phyloP scores from a whole-genome alignment of 2,888 invertebrate species.

The Drosophila paracracens region DNA sequence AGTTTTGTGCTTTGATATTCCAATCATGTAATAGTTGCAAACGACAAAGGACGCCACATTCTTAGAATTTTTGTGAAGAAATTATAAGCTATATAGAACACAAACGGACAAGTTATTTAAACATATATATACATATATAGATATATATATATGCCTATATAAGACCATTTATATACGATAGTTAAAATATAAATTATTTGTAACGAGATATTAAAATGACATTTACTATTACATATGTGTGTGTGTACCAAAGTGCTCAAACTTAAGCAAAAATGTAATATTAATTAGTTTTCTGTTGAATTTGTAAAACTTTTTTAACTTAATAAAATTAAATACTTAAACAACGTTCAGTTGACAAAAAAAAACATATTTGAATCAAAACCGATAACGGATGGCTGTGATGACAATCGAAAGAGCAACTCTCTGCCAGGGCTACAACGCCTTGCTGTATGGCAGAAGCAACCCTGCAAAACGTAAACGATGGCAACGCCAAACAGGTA shows the following conservation, averaged over 20 bases:
- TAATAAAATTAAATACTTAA: conserved; percentile 63
- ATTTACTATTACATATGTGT: conserved; percentile 61
- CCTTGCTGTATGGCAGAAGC: neutral
- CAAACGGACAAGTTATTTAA: conserved; percentile 64
- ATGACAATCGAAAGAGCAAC: conserved; percentile 8
- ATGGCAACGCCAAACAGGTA: conserved; percentile 56
- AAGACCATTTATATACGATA: conserved; percentile 58
- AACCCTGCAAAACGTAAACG: conserved; percentile 34
- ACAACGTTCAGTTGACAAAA: conserved; percentile 11
- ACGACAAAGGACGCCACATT: conserved; percentile 54
- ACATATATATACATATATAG: conserved; percentile 18
- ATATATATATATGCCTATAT: conserved; percentile 43
- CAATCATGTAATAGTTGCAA: conserved; percentile 61
- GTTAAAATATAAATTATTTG: conserved; percentile 58
- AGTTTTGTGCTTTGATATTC: conserved; percentile 70
- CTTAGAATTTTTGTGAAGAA: conserved; percentile 58
- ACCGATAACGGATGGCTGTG: neutral
- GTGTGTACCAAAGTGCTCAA: conserved; percentile 81
- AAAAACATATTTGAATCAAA: neutral
- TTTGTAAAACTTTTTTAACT: conserved; percentile 72
- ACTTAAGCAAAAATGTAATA: conserved; percentile 65
- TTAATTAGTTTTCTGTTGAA: conserved; percentile 72
- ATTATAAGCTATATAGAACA: conserved; percentile 41
- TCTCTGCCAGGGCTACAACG: conserved; percentile 22
- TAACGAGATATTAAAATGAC: conserved; percentile 65